phyloP scores from a whole-genome alignment of 2,888 invertebrate species.

The Drosophila leonis region DNA sequence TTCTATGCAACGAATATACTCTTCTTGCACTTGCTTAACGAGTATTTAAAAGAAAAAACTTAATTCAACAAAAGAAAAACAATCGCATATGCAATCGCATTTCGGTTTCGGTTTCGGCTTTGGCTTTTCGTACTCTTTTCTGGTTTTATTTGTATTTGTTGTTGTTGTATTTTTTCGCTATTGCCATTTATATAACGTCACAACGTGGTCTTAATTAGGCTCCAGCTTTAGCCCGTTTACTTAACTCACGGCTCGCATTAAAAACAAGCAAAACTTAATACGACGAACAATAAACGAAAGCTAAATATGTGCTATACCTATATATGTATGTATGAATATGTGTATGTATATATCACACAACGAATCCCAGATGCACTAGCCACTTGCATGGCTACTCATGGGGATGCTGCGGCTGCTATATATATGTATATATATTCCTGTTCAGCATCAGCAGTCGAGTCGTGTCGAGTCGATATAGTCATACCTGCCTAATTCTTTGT shows the following conservation, averaged over 20 bases:
- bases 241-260: constrained; percentile 38
- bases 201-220: constrained; percentile 72
- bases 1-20: neutral
- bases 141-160: constrained; percentile 29
- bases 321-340: neutral
- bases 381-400: neutral
- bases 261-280: constrained; percentile 30
- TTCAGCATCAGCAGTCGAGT: no score
- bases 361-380: constrained; percentile 4
- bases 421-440: neutral
- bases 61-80: constrained; percentile 23
- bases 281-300: constrained; percentile 37
- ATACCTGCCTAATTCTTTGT: no score
- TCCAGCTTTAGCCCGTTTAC: constrained; percentile 51
- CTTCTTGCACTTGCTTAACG: neutral
- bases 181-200: constrained; percentile 55
- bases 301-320: constrained; percentile 7
- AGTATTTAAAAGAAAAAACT: neutral
- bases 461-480: neutral
- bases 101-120: constrained; percentile 22
- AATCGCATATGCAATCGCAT: constrained; percentile 40
- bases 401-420: neutral
- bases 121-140: constrained; percentile 15
- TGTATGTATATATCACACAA: neutral
- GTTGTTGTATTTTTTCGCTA: constrained; percentile 13